Evolutionary conservation across 2,797 vertebrate genomes (phyloP).

Genomic region (Hozukius guyotensis): DNA sequence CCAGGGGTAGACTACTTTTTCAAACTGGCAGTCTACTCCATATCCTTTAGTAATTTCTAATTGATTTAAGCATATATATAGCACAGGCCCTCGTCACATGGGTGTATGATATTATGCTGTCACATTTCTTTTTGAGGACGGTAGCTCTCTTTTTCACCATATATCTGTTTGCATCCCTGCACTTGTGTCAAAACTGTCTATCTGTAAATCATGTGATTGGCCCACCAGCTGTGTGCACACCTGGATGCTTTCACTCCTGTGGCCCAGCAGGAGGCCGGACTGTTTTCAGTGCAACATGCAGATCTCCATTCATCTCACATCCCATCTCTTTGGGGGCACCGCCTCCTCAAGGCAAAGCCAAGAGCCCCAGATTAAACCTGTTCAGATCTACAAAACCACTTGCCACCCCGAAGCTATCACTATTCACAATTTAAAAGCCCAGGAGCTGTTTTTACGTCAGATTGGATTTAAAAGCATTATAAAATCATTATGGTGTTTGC

Average conservation of each 20-base stretch:
- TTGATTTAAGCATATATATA: not conserved
- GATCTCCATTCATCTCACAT: constrained; percentile 10
- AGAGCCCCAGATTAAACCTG: constrained; percentile 36
- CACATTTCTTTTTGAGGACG: no score
- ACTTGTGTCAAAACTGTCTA: not conserved
- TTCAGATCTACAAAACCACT: constrained; percentile 44
- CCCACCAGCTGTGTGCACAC: constrained; percentile 7
- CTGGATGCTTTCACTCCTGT: constrained; percentile 5
- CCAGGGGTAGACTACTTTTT: not conserved
- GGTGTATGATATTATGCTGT: not conserved
- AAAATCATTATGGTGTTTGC: constrained; percentile 50
- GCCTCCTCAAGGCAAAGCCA: constrained; percentile 38
- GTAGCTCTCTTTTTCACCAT: not conserved
- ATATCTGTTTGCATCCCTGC: not conserved
- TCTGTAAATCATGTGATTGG: not conserved
- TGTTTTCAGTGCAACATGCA: constrained; percentile 16
- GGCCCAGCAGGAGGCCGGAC: constrained; percentile 11
- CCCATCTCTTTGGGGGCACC: not conserved
- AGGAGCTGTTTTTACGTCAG: constrained; percentile 8
- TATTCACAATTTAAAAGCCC: constrained; percentile 26
- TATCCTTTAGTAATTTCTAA: not conserved
- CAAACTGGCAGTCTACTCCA: not conserved
- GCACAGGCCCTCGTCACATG: not conserved
- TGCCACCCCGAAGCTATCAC: constrained; percentile 34
- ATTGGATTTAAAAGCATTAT: constrained; percentile 45